Percentiles rank a stretch among this genome's conserved stretches.
These are phyloP conservation scores for Cuniculus paca DNA, from an alignment of 2,797 vertebrate species.

Conservation along the genomic window DNA sequence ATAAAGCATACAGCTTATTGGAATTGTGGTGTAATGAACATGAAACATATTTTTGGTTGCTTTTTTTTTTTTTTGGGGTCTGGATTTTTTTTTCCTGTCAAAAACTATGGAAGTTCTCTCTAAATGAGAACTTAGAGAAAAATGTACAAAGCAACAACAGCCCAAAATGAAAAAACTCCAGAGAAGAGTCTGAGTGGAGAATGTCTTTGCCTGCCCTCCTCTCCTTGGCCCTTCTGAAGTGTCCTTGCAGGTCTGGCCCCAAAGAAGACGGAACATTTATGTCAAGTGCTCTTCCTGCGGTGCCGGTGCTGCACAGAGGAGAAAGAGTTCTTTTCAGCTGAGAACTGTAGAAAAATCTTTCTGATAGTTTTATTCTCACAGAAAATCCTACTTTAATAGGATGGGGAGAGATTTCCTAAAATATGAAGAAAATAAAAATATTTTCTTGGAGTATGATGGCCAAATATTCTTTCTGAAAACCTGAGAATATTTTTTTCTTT, in stretches of 20 bases:
- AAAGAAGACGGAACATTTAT: not conserved
- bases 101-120: not conserved
- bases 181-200: not conserved
- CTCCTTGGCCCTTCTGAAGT: not conserved
- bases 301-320: not conserved
- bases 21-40: not conserved
- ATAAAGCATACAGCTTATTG: not conserved
- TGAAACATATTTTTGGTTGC: not conserved
- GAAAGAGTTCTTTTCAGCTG: not conserved
- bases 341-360: not conserved
- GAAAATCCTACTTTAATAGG: constrained; percentile 47
- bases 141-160: not conserved
- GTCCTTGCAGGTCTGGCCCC: rapidly evolving
- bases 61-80: too few species aligned
- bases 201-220: not conserved
- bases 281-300: not conserved
- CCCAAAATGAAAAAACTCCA: not conserved
- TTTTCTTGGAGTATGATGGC: not conserved
- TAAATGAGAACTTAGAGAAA: not conserved
- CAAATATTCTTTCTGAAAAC: constrained; percentile 11
- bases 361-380: constrained; percentile 42
- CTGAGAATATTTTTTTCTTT: not conserved
- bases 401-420: not conserved
- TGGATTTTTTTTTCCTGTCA: not conserved
- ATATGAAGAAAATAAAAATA: constrained; percentile 52